Percentiles rank a stretch among this genome's conserved stretches.
These are phyloP conservation scores for Macroglossus sobrinus DNA, from an alignment of 2,113 vertebrate species.

Conservation along the genomic window DNA sequence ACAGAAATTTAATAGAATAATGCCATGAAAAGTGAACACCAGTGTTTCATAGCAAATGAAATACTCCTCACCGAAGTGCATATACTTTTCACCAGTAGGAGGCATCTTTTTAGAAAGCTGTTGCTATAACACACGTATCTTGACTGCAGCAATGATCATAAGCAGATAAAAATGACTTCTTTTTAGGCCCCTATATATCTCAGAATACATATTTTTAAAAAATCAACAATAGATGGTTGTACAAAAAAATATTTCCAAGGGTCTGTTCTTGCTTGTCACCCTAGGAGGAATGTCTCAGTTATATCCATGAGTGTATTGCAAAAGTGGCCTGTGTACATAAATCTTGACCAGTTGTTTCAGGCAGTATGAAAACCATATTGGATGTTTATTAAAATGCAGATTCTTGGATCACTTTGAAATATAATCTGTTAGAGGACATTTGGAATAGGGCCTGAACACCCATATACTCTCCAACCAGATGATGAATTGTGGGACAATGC, in stretches of 20 bases:
- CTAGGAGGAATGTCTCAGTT: neutral
- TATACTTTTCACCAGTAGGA: neutral
- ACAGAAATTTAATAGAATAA: neutral
- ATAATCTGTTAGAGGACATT: neutral
- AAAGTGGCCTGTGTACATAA: neutral
- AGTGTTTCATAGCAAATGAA: neutral
- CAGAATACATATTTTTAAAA: neutral
- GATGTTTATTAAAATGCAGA: neutral
- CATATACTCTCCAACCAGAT: neutral
- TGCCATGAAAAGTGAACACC: neutral
- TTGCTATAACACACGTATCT: neutral
- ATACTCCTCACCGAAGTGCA: neutral
- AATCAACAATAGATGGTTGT: neutral
- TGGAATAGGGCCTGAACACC: neutral
- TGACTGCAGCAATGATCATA: neutral
- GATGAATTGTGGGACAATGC: neutral
- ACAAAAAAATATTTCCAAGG: neutral
- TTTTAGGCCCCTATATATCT: neutral
- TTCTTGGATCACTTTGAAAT: neutral
- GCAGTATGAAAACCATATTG: neutral
- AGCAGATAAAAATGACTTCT: neutral
- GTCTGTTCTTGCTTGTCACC: neutral
- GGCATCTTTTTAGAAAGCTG: neutral
- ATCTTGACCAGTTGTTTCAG: neutral
- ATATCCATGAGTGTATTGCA: neutral